Evolutionary conservation across 1,140 invertebrate species (phyloP), one percentile per base, ranked within the genome.

Genomic region (Arion vulgaris): DNA sequence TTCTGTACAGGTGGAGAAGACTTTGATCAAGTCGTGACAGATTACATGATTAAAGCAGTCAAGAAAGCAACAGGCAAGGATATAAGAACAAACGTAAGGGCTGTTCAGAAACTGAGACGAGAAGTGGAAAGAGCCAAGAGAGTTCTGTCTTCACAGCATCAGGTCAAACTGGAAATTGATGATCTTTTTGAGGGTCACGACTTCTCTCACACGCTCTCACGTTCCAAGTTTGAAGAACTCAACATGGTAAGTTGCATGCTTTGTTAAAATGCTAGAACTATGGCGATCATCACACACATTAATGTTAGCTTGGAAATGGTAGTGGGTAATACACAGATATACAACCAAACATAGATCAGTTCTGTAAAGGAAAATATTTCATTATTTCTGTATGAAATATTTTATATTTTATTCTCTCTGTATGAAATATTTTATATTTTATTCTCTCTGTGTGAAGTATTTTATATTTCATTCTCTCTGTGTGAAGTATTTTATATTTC

Each of bases 11-110:
- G 98, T 87, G 98, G 98, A 92, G 98, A 99, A 94, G 98, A 99
- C 93, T 99, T 99, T 91, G 98, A 99, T 94, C 97, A 99, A 91
- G 94, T 97, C 84, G 97, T 99, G 0, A 98, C 99, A 97, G 97
- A 99, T 87, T 96, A 99, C 92, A 99, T 99, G 93, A 98, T 99
- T 88, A 98, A 99, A 91, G 91, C 98, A 86, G 98, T 98, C 95
- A 99, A 99, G 94, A 99, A 98, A 94, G 99, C 99, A 95, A 98
- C 97, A 94, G 97, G 97, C 91, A 98, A 98, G 93, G 98, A 99
- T 90, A 96, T 99, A 90, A 94, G 97, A 83, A 97, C 96, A 89
- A 97, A 99, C 91, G 93, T 97, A 92, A 94, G 97, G 87, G 97
- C 98, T 87, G 96, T 99, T 11, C 97, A 99, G 93, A 98, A 99